phyloP scores from a whole-genome alignment of 2,888 invertebrate species.

The Melinopterus prodromus region DNA sequence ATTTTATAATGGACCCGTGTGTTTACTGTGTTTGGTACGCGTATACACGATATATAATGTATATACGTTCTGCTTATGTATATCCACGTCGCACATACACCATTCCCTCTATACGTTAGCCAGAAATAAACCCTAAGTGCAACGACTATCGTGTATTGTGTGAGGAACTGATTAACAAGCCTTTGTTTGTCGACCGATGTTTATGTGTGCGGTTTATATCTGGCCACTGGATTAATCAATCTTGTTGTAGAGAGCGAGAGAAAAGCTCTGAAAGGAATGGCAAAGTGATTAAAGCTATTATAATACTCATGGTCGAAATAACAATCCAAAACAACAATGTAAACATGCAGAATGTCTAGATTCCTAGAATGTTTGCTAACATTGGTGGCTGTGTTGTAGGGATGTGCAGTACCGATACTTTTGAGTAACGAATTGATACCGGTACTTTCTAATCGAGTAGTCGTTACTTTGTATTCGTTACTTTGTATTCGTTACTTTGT shows the following conservation, averaged over 20 bases:
- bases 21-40: background rate
- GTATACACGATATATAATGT: background rate
- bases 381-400: no score
- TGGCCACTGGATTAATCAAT: background rate
- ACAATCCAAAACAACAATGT: background rate
- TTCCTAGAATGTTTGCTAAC: no score
- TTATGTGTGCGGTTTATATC: background rate
- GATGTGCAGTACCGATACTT: no score
- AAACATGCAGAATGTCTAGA: background rate
- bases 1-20: background rate
- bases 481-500: no score
- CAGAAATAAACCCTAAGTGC: background rate
- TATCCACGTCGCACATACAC: no score
- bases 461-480: no score
- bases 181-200: constrained; percentile 4
- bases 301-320: background rate
- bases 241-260: background rate
- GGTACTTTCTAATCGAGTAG: no score
- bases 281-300: background rate
- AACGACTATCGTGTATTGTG: background rate
- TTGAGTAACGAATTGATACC: no score
- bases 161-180: background rate
- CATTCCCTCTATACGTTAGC: no score
- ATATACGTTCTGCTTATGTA: background rate
- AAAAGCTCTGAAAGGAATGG: background rate